Conservation (phyloP, 2,113 vertebrate species). For the Melanotaenia duboulayi region DNA sequence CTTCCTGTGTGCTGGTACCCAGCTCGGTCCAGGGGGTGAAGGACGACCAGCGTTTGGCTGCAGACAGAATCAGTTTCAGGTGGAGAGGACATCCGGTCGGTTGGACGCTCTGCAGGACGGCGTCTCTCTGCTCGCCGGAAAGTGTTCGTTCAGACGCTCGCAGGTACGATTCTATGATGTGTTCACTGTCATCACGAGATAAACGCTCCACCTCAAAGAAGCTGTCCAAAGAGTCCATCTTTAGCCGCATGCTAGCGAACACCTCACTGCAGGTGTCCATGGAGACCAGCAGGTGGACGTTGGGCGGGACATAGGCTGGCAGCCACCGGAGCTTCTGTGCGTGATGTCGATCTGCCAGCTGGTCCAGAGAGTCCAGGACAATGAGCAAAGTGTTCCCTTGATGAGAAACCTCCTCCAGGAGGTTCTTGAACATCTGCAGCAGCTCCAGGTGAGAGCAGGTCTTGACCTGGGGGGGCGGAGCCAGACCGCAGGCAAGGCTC, state of each 20-base stretch:
- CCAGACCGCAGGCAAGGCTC: slow-evolving; percentile 78
- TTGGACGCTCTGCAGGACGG: slow-evolving; percentile 73
- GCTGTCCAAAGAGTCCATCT: slow-evolving; percentile 32
- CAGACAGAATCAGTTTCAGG: slow-evolving; percentile 80
- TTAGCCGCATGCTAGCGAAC: slow-evolving; percentile 54
- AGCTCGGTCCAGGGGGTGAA: slow-evolving; percentile 65
- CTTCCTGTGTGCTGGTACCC: slow-evolving; percentile 70
- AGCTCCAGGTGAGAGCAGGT: slow-evolving; percentile 68
- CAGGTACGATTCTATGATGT: slow-evolving; percentile 77
- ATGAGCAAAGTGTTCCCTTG: slow-evolving; percentile 79
- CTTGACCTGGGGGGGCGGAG: slow-evolving; percentile 67
- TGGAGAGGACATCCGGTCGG: slow-evolving; percentile 78
- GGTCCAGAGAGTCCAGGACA: slow-evolving; percentile 83
- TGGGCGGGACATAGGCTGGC: slow-evolving; percentile 79
- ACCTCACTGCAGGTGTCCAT: slow-evolving; percentile 55
- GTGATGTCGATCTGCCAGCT: slow-evolving; percentile 60
- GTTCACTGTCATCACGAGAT: slow-evolving; percentile 66
- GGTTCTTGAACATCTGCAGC: slow-evolving; percentile 75
- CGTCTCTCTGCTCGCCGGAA: slow-evolving; percentile 66
- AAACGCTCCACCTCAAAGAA: slow-evolving; percentile 79
- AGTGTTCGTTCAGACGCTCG: slow-evolving; percentile 30
- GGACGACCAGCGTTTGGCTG: slow-evolving; percentile 82
- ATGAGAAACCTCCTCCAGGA: slow-evolving; percentile 77
- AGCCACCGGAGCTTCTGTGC: slow-evolving; percentile 79
- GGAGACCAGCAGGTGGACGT: slow-evolving; percentile 83